A percentile compares a stretch with the other conserved stretches of the same genome.
Evolutionary conservation across 2,888 invertebrate species (phyloP).

Genomic region (Cancer borealis): DNA sequence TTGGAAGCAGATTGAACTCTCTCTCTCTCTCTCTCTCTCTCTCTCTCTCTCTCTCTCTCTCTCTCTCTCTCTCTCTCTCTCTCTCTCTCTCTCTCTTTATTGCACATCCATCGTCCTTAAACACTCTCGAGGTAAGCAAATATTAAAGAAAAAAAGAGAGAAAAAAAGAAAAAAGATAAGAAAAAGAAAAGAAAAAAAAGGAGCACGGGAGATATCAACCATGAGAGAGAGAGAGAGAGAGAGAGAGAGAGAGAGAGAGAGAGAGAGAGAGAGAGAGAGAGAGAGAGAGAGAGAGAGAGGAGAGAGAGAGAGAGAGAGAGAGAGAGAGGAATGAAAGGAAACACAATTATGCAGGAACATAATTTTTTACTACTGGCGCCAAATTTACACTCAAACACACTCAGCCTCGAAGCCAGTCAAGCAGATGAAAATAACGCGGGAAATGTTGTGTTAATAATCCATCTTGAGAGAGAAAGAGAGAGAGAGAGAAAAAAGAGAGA

Average conservation of each 20-base stretch:
- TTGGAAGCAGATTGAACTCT: neutral
- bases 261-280: too few relatives aligned
- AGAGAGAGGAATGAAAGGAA: neutral
- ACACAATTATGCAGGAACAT: neutral
- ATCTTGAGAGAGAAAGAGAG: neutral
- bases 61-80: neutral
- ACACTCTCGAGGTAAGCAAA: neutral
- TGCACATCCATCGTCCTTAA: neutral
- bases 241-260: too few relatives aligned
- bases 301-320: neutral
- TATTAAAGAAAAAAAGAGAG: neutral
- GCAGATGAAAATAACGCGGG: neutral
- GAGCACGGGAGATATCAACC: neutral
- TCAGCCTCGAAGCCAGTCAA: neutral
- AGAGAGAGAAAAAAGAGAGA: neutral
- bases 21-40: neutral
- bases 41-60: neutral
- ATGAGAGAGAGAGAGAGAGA: neutral
- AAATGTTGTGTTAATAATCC: neutral
- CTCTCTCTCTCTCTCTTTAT: neutral
- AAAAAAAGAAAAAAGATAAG: neutral
- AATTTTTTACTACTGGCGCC: neutral
- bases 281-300: too few relatives aligned
- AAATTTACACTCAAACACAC: conserved; percentile 1
- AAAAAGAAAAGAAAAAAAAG: neutral